phyloP scores from a whole-genome alignment of 2,888 invertebrate genomes.

The Ormyrus thymus region DNA sequence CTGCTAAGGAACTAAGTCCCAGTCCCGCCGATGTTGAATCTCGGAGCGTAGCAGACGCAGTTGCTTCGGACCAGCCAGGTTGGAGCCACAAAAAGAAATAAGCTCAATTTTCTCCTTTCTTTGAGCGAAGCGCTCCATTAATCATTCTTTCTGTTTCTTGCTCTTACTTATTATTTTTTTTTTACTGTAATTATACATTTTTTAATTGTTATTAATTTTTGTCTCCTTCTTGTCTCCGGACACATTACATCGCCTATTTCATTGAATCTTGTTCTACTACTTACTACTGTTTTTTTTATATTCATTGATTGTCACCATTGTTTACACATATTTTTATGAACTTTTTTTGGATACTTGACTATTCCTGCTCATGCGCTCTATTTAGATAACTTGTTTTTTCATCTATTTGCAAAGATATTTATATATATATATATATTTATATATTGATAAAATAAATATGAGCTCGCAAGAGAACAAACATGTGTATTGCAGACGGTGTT shows the following conservation, averaged over 20 bases:
- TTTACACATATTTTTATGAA: constrained; percentile 48
- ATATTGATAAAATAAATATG: constrained; percentile 39
- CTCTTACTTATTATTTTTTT: constrained; percentile 17
- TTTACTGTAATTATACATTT: constrained; percentile 37
- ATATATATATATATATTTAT: constrained; percentile 42
- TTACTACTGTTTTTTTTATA: constrained; percentile 27
- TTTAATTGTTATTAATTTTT: constrained; percentile 20
- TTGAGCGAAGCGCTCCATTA: constrained; percentile 63
- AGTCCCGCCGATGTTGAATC: constrained; percentile 75
- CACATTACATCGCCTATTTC: constrained; percentile 48
- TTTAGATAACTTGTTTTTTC: constrained; percentile 52
- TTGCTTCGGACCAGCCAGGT: constrained; percentile 76
- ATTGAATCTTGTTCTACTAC: constrained; percentile 9
- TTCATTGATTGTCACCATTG: constrained; percentile 50
- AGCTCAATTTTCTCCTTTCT: constrained; percentile 76
- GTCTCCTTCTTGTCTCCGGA: constrained; percentile 45
- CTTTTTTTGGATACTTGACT: constrained; percentile 44
- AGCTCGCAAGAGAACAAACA: constrained; percentile 57
- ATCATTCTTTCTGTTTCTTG: constrained; percentile 45
- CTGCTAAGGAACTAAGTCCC: constrained; percentile 76
- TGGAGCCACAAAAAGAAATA: constrained; percentile 76
- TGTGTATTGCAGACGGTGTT: constrained; percentile 61
- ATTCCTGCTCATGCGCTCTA: constrained; percentile 54
- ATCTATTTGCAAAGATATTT: constrained; percentile 48
- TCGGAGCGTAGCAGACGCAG: constrained; percentile 75